Base-by-base conservation (phyloP, 2,113 vertebrate species). In the Empidonax alnorum region DNA sequence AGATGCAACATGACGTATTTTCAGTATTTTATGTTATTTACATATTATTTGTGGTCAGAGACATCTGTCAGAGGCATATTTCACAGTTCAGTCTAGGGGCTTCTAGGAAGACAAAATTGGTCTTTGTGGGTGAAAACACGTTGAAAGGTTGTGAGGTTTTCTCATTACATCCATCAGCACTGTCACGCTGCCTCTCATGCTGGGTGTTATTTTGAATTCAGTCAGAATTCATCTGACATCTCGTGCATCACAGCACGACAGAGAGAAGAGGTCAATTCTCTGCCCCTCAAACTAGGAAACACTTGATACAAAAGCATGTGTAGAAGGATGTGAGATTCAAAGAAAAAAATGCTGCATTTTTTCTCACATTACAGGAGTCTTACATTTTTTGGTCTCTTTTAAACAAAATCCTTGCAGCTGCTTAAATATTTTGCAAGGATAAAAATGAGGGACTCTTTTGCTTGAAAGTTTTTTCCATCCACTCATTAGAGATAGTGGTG, bases 161-260 rank as follows among this genome's bases (percentile, higher is more conserved):
- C 75, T 44, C 3, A 0, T 39, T 69, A 22, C 20, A 78, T 71
- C 21, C 28, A 30, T 89, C 79, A 89, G 39, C 19, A 19, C 21
- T 2, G 8, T 41, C 0, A 0, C 53, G 58, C 41, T 86, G 46
- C 66, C 46, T 41, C 46, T 90, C 67, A 30, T 3, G 2, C 30
- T 71, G 59, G 17, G 17, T 67, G 20, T 84, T 92, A 41, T 3
- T 63, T 79, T 2, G 1, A 77, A 61, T 89, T 91, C 56, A 68
- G 30, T 78, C 55, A 72, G 89, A 85, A 90, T 46, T 84, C 79
- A 71, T 47, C 22, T 89, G 78, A 67, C 63, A 50, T 86, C 83
- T 85, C 4, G 0, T 67, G 28, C n/a, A 56, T 95, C 78, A 22
- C 1, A 0, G 41, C 37, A 30, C 1, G 3, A 14, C 0, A 1